These are phyloP conservation scores for Poeciliopsis turneri DNA, from an alignment of 2,797 vertebrate species.

Conservation along the genomic window DNA sequence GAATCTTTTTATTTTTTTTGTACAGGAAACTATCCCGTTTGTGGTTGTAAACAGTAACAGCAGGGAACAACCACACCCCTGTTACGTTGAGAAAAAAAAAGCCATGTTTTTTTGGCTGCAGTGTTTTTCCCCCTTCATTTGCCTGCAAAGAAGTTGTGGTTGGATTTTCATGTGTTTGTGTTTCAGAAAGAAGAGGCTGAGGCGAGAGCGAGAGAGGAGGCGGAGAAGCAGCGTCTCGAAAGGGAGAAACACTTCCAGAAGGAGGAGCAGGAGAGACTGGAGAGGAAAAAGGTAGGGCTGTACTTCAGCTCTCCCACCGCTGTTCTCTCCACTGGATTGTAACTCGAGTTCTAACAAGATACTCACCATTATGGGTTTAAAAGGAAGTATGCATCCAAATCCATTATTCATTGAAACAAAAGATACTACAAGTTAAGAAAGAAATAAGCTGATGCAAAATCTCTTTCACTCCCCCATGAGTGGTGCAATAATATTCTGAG, in stretches of 20 bases:
- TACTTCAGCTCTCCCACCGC: constrained; percentile 25
- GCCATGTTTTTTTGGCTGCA: constrained; percentile 55
- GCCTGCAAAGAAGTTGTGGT: constrained; percentile 40
- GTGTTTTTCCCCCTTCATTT: constrained; percentile 23
- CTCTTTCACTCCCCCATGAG: neutral
- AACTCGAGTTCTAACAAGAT: neutral
- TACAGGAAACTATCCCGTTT: constrained; percentile 55
- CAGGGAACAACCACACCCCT: constrained; percentile 58
- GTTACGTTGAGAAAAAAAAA: constrained; percentile 12
- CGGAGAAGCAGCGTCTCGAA: constrained; percentile 91
- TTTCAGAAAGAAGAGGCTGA: constrained; percentile 94
- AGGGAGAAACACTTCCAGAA: constrained; percentile 97
- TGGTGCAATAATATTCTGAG: constrained; percentile 29
- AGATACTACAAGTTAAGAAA: constrained; percentile 4
- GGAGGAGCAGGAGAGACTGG: constrained; percentile 95
- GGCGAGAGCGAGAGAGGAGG: constrained; percentile 88
- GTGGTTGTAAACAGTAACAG: constrained; percentile 64
- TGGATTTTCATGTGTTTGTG: constrained; percentile 58
- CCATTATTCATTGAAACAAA: neutral
- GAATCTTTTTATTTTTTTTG: constrained; percentile 32
- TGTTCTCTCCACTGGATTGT: constrained; percentile 24
- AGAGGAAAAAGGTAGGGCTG: constrained; percentile 88
- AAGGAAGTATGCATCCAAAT: neutral
- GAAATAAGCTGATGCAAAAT: constrained; percentile 5
- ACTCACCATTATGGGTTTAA: neutral